Evolutionary conservation across 1,140 invertebrate genomes (phyloP), one percentile per base, ranked within the genome.

Genomic region (Drosophila ficusphila): DNA sequence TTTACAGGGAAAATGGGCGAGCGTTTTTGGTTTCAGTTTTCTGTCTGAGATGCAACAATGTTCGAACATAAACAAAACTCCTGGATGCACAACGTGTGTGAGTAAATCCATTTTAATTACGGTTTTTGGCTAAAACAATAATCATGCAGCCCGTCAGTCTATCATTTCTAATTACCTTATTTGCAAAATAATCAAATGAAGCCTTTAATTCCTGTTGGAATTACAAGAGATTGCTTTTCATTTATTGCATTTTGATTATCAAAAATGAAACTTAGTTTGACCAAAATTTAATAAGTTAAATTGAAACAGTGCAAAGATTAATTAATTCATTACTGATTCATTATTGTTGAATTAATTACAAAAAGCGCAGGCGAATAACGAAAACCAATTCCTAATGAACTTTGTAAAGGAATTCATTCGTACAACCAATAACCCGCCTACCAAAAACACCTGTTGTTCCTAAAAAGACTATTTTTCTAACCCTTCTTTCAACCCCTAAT

Each of bases 1-100:
- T 61, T 61, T 71, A 42, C 54, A 21, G 58, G 12, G 57, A 39
- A 19, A 14, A 11, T 25, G 21, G 21, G 11, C 16, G 18, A 33
- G 21, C n/a, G 16, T 19, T 36, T 25, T 29, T 33, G 56, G n/a
- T 54, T 39, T 38, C 21, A 12, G n/a, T 3, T 36, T 7, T 12
- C n/a, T 0, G 2, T 9, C n/a, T 14, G 9, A 46, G 23, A 47
- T 61, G 60, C 29, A 46, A 58, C 27, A 62, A 58, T 25, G 52
- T 41, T 0, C 9, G 16, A 11, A 3, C 12, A 6, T 7, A 25
- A 4, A 21, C 2, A 27, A 42, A 53, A 34, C 18, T 14, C 38
- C 12, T 31, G 46, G 4, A 19, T 19, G 7, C 16, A n/a, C 39
- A 7, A 44, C 1, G 14, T 33, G 47, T 21, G n/a, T 9, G n/a